Conservation (phyloP, 2,797 vertebrate species). For the Enteromius paludinosus region DNA sequence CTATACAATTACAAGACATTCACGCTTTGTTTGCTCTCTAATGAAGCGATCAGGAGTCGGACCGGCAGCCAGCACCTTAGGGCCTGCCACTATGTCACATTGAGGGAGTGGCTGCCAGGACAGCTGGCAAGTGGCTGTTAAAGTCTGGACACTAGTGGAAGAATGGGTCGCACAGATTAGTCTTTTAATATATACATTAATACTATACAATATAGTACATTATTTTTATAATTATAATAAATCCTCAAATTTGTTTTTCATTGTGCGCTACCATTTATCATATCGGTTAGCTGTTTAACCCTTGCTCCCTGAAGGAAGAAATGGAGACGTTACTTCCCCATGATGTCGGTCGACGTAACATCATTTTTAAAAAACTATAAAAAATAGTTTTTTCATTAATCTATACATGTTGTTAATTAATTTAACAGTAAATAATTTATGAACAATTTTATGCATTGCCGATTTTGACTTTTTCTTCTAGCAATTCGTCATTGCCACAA, state of each 20-base stretch:
- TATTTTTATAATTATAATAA: no score
- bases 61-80: conserved; percentile 62
- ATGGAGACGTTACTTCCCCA: no score
- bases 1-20: conserved; percentile 65
- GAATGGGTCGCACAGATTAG: background rate
- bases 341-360: no score
- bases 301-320: no score
- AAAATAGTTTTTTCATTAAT: background rate
- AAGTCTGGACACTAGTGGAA: background rate
- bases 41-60: conserved; percentile 61
- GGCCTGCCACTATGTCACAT: conserved; percentile 47
- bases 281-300: no score
- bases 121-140: conserved; percentile 3
- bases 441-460: background rate
- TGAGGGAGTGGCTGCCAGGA: conserved; percentile 56
- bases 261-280: no score
- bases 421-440: background rate
- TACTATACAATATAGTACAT: no score
- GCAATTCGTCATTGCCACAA: background rate
- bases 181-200: no score
- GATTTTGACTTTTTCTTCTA: background rate
- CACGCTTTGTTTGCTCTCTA: conserved; percentile 61
- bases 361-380: no score
- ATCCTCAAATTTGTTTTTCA: no score
- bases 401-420: background rate